Evolutionary conservation across 2,797 vertebrate species (phyloP).

Genomic region (Poeciliopsis paucimaculata): DNA sequence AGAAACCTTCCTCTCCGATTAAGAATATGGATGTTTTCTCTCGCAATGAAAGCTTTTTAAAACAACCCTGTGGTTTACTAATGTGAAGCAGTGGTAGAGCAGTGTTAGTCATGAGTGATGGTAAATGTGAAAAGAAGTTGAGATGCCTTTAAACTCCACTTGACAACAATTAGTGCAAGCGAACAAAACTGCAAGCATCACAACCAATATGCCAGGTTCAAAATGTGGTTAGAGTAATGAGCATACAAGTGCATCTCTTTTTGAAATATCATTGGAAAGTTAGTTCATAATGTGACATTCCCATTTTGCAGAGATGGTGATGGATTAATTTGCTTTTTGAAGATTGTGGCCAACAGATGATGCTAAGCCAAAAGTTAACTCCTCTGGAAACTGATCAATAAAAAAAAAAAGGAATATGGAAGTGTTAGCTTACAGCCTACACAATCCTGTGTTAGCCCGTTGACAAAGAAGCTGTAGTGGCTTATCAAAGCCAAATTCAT

Average conservation of each 20-base stretch:
- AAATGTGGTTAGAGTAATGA: neutral
- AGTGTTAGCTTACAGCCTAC: neutral
- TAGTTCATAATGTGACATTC: neutral
- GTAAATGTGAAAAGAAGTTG: conserved; percentile 23
- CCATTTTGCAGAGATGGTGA: neutral
- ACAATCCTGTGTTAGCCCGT: neutral
- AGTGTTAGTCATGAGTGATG: neutral
- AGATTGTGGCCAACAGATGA: neutral
- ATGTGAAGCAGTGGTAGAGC: conserved; percentile 36
- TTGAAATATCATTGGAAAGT: neutral
- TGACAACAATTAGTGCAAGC: conserved; percentile 10
- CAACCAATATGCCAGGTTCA: neutral
- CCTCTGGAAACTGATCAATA: neutral
- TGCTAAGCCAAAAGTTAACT: neutral
- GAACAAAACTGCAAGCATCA: neutral
- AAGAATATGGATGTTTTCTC: conserved; percentile 1
- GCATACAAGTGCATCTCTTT: neutral
- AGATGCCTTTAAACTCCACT: conserved; percentile 16
- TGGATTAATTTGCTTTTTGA: neutral
- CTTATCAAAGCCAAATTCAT: neutral
- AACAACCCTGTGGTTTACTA: conserved; percentile 17
- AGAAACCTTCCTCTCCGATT: conserved; percentile 18
- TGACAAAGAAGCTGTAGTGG: neutral
- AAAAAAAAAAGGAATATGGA: neutral
- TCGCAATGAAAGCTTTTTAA: conserved; percentile 12